Base-by-base conservation (phyloP, 30 jellyfish, hydroid and myxozoan species). In the Chrysaora quinquecirrha region DNA sequence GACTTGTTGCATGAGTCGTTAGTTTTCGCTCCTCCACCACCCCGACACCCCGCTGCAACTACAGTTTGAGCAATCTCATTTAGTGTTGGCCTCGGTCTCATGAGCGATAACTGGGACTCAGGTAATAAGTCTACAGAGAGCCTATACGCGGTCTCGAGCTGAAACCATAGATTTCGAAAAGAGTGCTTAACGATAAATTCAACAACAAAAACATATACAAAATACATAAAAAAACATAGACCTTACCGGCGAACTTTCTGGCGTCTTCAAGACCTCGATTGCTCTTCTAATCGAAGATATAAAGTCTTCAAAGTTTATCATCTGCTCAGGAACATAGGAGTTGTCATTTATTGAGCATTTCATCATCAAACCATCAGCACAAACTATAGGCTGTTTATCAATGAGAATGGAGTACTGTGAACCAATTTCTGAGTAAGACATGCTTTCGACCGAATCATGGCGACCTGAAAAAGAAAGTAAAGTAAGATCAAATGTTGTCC, bases 301-400 rank as follows among this genome's bases (percentile, higher is more conserved):
- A 34, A 84, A 84, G 4, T 73, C 95, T 6, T 84, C 76, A 10
- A 34, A 64, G 22, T 73, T 78, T 7, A 84, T 47, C 88, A 84
- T 84, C 76, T 84, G 82, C 65, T 84, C 83, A 20, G 95, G 95
- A 1, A 84, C 87, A 58, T 84, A 84, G 24, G 83, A 69, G 48
- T 84, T 63, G 1, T 84, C 95, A 0, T 58, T 48, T 11, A 73
- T 50, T 2, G 75, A 72, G 43, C 95, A 84, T 33, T 74, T 73
- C 84, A 84, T 72, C 83, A 84, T 49, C 34, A 48, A 85, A 71
- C 95, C 95, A 73, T 84, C 86, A 1, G 88, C 86, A 73, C 95
- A 84, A 30, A 84, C 84, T 4, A 84, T 73, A 24, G 94, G 94
- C 29, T 71, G 94, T n/a, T 83, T 71, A 72, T 71, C 83, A 25